Evolutionary conservation across 2,888 invertebrate species (phyloP).

Genomic region (Ctenicera cuprea): DNA sequence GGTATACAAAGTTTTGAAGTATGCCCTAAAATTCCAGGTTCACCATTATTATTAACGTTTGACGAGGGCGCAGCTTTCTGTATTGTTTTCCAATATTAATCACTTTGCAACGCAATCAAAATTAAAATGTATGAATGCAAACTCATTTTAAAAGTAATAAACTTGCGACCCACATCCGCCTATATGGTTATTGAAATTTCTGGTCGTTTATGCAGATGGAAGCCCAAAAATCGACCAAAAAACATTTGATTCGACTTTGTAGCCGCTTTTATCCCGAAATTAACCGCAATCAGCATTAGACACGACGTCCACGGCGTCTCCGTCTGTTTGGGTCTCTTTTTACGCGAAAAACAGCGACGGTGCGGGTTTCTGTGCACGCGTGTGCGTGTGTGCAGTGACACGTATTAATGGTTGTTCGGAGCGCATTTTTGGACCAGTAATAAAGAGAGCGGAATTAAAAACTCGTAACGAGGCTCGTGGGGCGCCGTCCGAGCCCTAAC

Average conservation of each 20-base stretch:
- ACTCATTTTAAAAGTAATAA: conserved; percentile 65
- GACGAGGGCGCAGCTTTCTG: neutral
- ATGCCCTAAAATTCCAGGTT: too few species aligned
- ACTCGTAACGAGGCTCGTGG: conserved; percentile 68
- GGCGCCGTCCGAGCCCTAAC: conserved; percentile 61
- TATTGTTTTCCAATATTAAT: conserved; percentile 51
- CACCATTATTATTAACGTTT: neutral
- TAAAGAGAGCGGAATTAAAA: conserved; percentile 69
- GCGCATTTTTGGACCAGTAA: conserved; percentile 63
- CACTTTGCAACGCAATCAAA: conserved; percentile 26
- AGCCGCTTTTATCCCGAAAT: conserved; percentile 56
- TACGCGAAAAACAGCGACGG: conserved; percentile 15
- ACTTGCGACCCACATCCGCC: conserved; percentile 63
- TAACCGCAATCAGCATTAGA: conserved; percentile 40
- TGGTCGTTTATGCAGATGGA: conserved; percentile 66
- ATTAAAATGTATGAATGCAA: conserved; percentile 64
- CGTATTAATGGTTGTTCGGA: conserved; percentile 65
- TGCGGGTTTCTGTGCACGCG: conserved; percentile 23
- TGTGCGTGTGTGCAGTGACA: conserved; percentile 59
- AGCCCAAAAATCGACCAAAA: conserved; percentile 59
- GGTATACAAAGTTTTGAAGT: too few species aligned
- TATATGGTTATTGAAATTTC: conserved; percentile 66
- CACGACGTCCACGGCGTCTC: conserved; percentile 7
- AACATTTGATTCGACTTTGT: conserved; percentile 61
- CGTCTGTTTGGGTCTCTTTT: neutral